Evolutionary conservation across 2,888 invertebrate genomes (phyloP).

Genomic region (Alcis repandata): DNA sequence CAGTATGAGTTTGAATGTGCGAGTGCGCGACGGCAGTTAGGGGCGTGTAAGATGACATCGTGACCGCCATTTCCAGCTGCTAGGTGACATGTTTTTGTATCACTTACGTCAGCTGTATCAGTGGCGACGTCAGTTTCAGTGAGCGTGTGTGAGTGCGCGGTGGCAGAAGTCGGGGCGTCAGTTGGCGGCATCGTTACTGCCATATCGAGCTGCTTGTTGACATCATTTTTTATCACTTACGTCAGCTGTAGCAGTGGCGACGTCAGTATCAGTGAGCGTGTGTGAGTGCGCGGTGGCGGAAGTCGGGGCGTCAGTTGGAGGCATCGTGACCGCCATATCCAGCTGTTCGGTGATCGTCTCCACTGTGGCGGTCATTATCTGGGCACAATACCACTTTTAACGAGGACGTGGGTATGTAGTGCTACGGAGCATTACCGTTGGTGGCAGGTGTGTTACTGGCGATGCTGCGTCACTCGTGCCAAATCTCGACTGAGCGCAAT

Average conservation of each 20-base stretch:
- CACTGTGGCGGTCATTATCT: conserved; percentile 98
- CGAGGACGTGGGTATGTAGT: conserved; percentile 32
- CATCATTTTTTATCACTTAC: conserved; percentile 57
- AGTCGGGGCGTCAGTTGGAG: conserved; percentile 88
- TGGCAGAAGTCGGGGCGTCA: conserved; percentile 71
- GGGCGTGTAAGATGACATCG: too few species aligned
- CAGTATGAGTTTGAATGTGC: too few species aligned
- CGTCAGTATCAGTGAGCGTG: conserved; percentile 95
- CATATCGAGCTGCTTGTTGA: background rate
- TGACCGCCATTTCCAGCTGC: too few species aligned
- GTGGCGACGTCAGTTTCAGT: too few species aligned
- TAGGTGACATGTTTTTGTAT: too few species aligned
- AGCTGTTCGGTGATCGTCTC: conserved; percentile 97
- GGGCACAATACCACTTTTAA: conserved; percentile 52
- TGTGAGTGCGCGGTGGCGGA: conserved; percentile 94
- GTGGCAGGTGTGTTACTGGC: conserved; percentile 1
- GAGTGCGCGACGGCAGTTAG: conserved; percentile 60
- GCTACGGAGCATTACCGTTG: conserved; percentile 7
- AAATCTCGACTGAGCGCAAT: background rate
- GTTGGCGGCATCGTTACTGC: conserved; percentile 61
- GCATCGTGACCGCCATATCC: conserved; percentile 95
- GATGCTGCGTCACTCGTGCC: background rate
- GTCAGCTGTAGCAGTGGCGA: conserved; percentile 89
- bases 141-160: too few species aligned
- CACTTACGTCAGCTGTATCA: too few species aligned